Base-by-base conservation (phyloP, 2,888 invertebrate genomes). In the Poecilus cupreus region DNA sequence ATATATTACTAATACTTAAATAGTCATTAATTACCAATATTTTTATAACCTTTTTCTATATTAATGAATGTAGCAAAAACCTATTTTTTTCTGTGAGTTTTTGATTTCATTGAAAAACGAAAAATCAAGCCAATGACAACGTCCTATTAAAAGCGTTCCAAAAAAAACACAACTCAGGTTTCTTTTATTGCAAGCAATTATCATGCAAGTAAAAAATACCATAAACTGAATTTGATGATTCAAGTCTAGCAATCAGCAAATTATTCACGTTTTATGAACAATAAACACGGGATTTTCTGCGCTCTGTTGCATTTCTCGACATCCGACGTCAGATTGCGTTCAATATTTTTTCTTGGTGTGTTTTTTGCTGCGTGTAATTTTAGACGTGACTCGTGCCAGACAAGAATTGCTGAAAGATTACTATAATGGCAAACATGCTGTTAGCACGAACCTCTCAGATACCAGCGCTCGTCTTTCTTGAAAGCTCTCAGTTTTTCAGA, bases 381-480 rank as follows among this genome's bases (percentile, higher is more conserved):
- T 78, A 78, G 78, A 60, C 64, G 64, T 78, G 78, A 78, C 78
- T 78, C 78, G 78, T 78, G 78, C 78, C 78, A 57, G 78, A 46
- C 78, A 78, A 78, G 78, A 78, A 78, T 64, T 78, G 78, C 78
- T 78, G 43, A 78, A 64, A 60, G 78, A 77, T 77, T 77, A 77
- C 60, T 60, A 57, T 60, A 60, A 78, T 78, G 78, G 64, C 78
- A 64, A 78, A 46, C 78, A 78, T 64, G 64, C 60, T 78, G 78
- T 78, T 78, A 46, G 78, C 78, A 78, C 60, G 78, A 78, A 43
- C 78, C 43, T 60, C 39, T 43, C 37, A 46, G 57, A 78, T 68
- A 39, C 37, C 37, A 37, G 5, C 16, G 16, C 18, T 32, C 37
- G 32, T 37, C 16, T 37, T 37, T 60, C 37, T 24, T 60, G 8